Base-by-base conservation (phyloP, 2,113 vertebrate genomes). In the Fulmarus glacialis region DNA sequence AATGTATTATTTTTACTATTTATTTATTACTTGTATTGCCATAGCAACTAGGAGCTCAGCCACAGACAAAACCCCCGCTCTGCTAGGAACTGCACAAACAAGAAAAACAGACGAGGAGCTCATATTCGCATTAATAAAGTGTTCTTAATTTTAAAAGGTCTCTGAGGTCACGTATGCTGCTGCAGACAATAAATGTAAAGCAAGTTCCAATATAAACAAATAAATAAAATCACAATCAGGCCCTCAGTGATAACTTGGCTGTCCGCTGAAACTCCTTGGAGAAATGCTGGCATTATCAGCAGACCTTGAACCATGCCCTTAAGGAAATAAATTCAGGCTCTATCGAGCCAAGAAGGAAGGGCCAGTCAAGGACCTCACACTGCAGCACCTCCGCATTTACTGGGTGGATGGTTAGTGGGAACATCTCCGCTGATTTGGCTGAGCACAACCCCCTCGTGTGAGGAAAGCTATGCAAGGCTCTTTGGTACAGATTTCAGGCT, bases 1-100 rank as follows among this genome's bases (percentile, higher is more conserved):
- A 53, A 64, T 73, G 53, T 79, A 82, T 97, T 75, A 62, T 82
- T 96, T 95, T 96, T 88, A 82, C 90, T 95, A 66, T 94, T 96
- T 95, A 96, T 96, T 97, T 97, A 94, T 95, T 96, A 64, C 70
- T 89, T 93, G 36, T n/a, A 95, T 97, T 96, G 87, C 87, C 93
- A 96, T 97, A 89, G 95, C 89, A 97, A 93, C 95, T 19, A 64
- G 79, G 60, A 89, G 8, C 75, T 92, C 60, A 85, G 87, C 13
- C 84, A 68, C 48, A 75, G 91, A 38, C 32, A 59, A 89, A 58
- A 15, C 36, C 89, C 59, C 36, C 72, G 60, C 52, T 81, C 67
- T 79, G 40, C 15, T 79, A 45, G 66, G 73, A 94, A 42, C 40
- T 56, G 66, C 53, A 81, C 52, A 87, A 95, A 62, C 43, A 93